Evolutionary conservation across 2,797 vertebrate species (phyloP), one percentile per base, ranked within the genome.

Genomic region (Peromyscus eremicus): DNA sequence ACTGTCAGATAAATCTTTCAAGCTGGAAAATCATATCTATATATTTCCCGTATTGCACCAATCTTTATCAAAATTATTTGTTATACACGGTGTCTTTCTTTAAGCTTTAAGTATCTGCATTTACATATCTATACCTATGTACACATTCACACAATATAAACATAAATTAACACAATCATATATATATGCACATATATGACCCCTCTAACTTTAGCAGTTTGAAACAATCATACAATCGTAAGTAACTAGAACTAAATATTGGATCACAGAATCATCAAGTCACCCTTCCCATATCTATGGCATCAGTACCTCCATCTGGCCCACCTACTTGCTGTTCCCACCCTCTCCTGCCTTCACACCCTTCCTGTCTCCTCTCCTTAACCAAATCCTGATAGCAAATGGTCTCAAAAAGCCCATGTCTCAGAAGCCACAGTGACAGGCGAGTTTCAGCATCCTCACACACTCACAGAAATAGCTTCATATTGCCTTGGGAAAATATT

Each of bases 401-500:
- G 55, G 91, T 75, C 76, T 43, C 77, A 95, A 83, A 88, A 85
- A 92, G 16, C 16, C 80, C 17, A 60, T 71, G n/a, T 85, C 82
- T 90, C 52, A 37, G 81, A 84, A 76, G 43, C 14, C 70, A 85
- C 68, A 62, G 25, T 60, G 32, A 83, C 49, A 91, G 68, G 79
- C 70, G 40, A 92, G 23, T 94, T 75, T 73, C 34, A 57, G 25
- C 43, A 94, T 94, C 40, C 70, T 95, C 83, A 94, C 68, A 85
- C 37, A 60, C 10, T 40, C 32, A 76, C 43, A 87, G 55, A 96
- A 92, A 89, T 76, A 86, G 19, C 57, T 68, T 94, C 55, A 52
- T 62, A 88, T 96, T 95, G 92, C 34, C 70, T 91, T 92, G 40
- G 82, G 49, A 96, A 97, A 96, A 94, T 64, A 73, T 62, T 96